Evolutionary conservation across 2,113 vertebrate genomes (phyloP).

Genomic region (Laterallus jamaicensis): DNA sequence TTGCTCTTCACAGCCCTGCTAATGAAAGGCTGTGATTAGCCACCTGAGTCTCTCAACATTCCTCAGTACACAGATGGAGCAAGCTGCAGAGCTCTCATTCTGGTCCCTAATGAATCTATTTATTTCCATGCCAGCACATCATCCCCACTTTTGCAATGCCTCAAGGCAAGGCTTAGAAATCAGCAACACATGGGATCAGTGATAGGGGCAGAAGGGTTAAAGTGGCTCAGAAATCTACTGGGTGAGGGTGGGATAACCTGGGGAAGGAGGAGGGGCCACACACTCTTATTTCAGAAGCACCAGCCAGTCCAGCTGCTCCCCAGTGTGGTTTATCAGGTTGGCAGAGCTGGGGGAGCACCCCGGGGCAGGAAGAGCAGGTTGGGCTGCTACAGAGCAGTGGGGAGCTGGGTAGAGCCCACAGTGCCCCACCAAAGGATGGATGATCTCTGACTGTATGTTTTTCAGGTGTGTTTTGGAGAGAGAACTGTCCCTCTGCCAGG

Average conservation of each 20-base stretch:
- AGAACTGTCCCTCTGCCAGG: accelerated
- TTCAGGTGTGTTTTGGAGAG: background rate
- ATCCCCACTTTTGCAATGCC: background rate
- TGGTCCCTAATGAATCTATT: background rate
- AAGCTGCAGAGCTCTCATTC: background rate
- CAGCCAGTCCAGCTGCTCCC: background rate
- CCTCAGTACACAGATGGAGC: background rate
- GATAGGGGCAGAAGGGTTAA: background rate
- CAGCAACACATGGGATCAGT: background rate
- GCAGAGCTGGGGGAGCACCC: background rate
- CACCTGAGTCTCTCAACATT: background rate
- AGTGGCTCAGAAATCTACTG: background rate
- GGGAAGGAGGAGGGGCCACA: background rate
- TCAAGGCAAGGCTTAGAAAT: background rate
- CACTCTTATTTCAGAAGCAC: background rate
- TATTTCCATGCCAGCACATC: background rate
- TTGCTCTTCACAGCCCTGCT: background rate
- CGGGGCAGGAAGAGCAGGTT: conserved; percentile 25
- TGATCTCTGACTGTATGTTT: background rate
- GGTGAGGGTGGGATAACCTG: background rate
- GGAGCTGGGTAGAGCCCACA: background rate
- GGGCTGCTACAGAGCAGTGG: background rate
- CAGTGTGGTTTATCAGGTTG: background rate
- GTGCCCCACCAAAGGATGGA: background rate
- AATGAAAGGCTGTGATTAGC: background rate